Percentiles rank a stretch among this genome's conserved stretches.
Conservation (phyloP, 2,797 vertebrate species). For the Tiaroga cobitis region DNA sequence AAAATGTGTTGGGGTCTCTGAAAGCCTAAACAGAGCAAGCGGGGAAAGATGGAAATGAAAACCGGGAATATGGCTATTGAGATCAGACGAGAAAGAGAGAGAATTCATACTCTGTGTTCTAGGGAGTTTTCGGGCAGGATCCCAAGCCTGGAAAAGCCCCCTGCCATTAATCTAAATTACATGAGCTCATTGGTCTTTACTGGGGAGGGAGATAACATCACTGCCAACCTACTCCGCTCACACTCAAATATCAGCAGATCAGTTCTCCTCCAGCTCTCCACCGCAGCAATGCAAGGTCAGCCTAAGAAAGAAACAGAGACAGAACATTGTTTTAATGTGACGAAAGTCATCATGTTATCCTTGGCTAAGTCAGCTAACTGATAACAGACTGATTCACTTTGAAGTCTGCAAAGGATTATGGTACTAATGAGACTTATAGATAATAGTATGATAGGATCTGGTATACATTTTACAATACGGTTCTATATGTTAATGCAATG, state of each 20-base stretch:
- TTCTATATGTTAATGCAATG: neutral
- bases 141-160: constrained; percentile 52
- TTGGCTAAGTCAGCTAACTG: constrained; percentile 37
- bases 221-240: constrained; percentile 48
- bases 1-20: neutral
- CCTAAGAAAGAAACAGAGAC: constrained; percentile 13
- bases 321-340: constrained; percentile 44
- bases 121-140: constrained; percentile 52
- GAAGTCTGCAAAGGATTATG: constrained; percentile 26
- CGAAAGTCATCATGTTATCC: constrained; percentile 37
- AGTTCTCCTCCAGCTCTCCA: constrained; percentile 13
- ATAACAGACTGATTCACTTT: constrained; percentile 45
- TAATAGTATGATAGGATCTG: constrained; percentile 10
- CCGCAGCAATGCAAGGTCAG: constrained; percentile 23
- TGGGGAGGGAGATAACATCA: constrained; percentile 60
- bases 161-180: constrained; percentile 64
- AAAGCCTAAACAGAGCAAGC: neutral
- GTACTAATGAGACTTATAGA: constrained; percentile 21
- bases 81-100: constrained; percentile 52
- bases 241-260: constrained; percentile 47
- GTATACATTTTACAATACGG: neutral
- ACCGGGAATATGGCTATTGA: constrained; percentile 48
- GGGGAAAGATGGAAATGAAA: constrained; percentile 45
- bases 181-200: constrained; percentile 62
- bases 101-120: constrained; percentile 45